Base-by-base conservation (phyloP, 2,113 vertebrate genomes). In the Cynoglossus semilaevis region DNA sequence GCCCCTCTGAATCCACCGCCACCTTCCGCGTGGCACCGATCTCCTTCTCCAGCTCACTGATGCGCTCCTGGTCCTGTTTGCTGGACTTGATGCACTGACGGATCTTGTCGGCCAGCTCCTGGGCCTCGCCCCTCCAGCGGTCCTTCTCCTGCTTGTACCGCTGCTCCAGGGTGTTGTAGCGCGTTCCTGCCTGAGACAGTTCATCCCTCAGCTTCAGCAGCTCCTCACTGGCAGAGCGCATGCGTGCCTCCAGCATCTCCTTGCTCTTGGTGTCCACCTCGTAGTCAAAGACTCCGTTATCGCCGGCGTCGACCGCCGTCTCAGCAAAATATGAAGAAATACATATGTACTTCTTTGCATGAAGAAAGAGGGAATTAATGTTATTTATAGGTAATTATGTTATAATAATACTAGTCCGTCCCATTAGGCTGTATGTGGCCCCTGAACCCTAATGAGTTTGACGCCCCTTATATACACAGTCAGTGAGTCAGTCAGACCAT, bases 91-190 rank as follows among this genome's bases (percentile, higher is more conserved):
- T 89, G 72, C 90, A 91, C 49, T 90, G 88, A 1, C 88, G 84
- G 65, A 93, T 90, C 72, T 92, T 91, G 70, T 93, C 89, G 0
- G 88, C 86, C 34, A 93, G 81, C 45, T 89, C 90, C 58, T 88
- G 89, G 10, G 88, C 88, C 74, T 91, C 91, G 0, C 42, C 65
- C 47, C 89, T 76, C 91, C 90, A 92, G 1, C 80, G 82, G 11
- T 91, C 88, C 74, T 90, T 92, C 83, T 92, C 92, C 43, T 87
- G 83, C 46, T 80, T 85, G 84, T 86, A 88, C 11, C 84, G 73
- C 52, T 84, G 84, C 67, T 92, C 91, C 41, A 92, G 82, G 18
- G 62, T 67, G 53, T 83, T 77, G 19, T 89, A 91, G 15, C 79
- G 86, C 13, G 83, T 9, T 17, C 84, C 84, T 1, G 89, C 81